Conservation (phyloP, 2,113 vertebrate species). For the Aviceda subcristata region DNA sequence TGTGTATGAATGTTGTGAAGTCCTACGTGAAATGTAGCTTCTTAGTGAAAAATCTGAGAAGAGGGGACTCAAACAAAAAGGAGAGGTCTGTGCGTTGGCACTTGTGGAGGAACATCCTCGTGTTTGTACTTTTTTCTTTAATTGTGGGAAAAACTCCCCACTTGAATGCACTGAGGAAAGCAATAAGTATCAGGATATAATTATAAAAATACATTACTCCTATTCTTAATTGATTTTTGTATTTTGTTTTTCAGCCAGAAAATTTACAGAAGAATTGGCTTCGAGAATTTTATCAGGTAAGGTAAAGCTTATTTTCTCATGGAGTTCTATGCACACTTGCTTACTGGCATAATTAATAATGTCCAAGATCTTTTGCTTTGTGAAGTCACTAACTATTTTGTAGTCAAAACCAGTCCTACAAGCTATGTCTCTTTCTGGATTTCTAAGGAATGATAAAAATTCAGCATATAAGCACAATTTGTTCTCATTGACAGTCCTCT, state of each 20-base stretch:
- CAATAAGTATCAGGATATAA: rapidly evolving
- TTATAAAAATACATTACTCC: neutral
- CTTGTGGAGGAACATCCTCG: rapidly evolving
- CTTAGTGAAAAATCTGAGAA: neutral
- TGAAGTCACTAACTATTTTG: neutral
- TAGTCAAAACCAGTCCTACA: neutral
- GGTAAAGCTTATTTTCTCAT: neutral
- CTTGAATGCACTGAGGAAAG: neutral
- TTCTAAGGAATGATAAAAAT: neutral
- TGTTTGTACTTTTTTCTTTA: neutral
- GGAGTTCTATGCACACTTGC: neutral
- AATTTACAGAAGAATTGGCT: constrained; percentile 67
- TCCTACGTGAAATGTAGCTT: rapidly evolving
- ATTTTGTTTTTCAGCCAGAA: constrained; percentile 57
- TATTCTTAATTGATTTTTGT: neutral
- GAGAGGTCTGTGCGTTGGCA: rapidly evolving
- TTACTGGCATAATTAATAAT: neutral
- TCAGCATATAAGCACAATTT: neutral
- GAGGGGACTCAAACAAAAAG: rapidly evolving
- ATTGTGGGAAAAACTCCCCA: neutral
- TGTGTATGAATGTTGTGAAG: neutral
- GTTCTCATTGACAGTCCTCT: neutral
- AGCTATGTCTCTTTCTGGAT: neutral
- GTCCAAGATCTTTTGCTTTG: neutral
- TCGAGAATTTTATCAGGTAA: constrained; percentile 66